Evolutionary conservation across 1,140 invertebrate genomes (phyloP).

Genomic region (roundworm (Caenorhabditis elegans)): WBcel235 BX284604.4:4609501-4610000

Average conservation of each 20-base stretch:
- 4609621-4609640: not conserved
- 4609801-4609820: conserved; percentile 17
- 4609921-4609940: no score
- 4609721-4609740: conserved; percentile 1
- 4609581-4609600: not conserved
- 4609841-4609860: not conserved
- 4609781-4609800: not conserved
- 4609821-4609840: not conserved
- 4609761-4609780: no score
- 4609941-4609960: no score
- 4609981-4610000: no score
- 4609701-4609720: not conserved
- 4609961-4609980: no score
- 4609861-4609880: conserved; percentile 4
- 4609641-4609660: not conserved
- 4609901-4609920: no score
- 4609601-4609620: not conserved
- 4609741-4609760: conserved; percentile 15
- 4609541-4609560: not conserved
- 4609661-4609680: not conserved
- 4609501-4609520: not conserved
- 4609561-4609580: not conserved
- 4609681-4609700: not conserved
- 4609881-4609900: no score
- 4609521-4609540: not conserved